phyloP scores from a whole-genome alignment of 2,888 invertebrate genomes.

The Ormia ochracea region DNA sequence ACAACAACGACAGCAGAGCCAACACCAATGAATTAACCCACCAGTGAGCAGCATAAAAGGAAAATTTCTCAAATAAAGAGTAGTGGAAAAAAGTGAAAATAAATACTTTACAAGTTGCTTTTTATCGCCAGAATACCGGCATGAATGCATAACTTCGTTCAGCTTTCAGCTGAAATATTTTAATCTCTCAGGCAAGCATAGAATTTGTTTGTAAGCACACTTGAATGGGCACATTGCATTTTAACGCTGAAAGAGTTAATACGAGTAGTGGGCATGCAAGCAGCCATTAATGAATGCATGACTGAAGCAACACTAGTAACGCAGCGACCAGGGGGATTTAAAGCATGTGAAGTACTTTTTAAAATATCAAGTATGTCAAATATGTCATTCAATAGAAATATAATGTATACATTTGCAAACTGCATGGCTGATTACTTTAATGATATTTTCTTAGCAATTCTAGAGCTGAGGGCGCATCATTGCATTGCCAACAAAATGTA shows the following conservation, averaged over 20 bases:
- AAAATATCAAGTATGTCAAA: constrained; percentile 32
- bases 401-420: neutral
- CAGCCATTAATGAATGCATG: constrained; percentile 19
- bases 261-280: constrained; percentile 21
- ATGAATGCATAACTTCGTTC: constrained; percentile 24
- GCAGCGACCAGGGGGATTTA: no score
- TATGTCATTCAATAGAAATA: constrained; percentile 22
- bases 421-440: neutral
- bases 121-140: constrained; percentile 5
- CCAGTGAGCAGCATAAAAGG: neutral
- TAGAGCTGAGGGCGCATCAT: no score
- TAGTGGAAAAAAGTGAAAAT: constrained; percentile 2
- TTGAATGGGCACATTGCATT: constrained; percentile 42
- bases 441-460: no score
- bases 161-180: constrained; percentile 30
- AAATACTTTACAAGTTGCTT: constrained; percentile 24
- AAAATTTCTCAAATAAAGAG: neutral
- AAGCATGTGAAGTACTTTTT: constrained; percentile 35
- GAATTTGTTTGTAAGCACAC: constrained; percentile 21
- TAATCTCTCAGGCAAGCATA: constrained; percentile 52
- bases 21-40: constrained; percentile 14
- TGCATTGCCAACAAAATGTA: no score
- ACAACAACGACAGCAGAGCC: neutral
- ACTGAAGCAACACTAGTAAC: constrained; percentile 5
- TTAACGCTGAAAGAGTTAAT: constrained; percentile 30